Evolutionary conservation across 2,888 invertebrate genomes (phyloP).

Genomic region (Perizoma affinitatum): DNA sequence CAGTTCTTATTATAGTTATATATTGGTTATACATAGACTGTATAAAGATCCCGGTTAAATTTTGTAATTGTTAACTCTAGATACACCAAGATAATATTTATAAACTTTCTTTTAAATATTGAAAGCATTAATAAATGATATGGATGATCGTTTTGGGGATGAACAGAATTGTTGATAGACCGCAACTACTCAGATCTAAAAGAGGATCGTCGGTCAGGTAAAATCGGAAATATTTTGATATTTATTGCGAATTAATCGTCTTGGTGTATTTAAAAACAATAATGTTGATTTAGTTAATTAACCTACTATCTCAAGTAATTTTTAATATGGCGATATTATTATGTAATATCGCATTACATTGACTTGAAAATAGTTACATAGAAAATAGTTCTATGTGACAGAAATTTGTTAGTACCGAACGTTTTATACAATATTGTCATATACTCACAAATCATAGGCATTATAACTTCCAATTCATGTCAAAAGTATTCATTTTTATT

Average conservation of each 20-base stretch:
- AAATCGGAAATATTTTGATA: too few species aligned
- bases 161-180: too few species aligned
- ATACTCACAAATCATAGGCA: slow-evolving; percentile 5
- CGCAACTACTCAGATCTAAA: too few species aligned
- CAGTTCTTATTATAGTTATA: slow-evolving; percentile 40
- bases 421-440: background rate
- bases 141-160: too few species aligned
- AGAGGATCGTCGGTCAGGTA: too few species aligned
- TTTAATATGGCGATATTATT: too few species aligned
- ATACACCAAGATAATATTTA: slow-evolving; percentile 10
- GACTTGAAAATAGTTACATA: slow-evolving; percentile 15
- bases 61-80: slow-evolving; percentile 11
- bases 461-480: slow-evolving; percentile 11
- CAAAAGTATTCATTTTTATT: background rate
- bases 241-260: background rate
- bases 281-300: background rate
- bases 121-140: too few species aligned
- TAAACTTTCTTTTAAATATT: background rate
- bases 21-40: slow-evolving; percentile 40
- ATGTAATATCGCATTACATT: slow-evolving; percentile 11
- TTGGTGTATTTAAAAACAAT: slow-evolving; percentile 14
- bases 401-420: slow-evolving; percentile 3
- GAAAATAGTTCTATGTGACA: slow-evolving; percentile 11
- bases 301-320: too few species aligned
- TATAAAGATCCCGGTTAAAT: slow-evolving; percentile 31